Percentiles rank a stretch among this genome's conserved stretches.
Conservation (phyloP, 1,140 invertebrate species). For the Bombus turneri region DNA sequence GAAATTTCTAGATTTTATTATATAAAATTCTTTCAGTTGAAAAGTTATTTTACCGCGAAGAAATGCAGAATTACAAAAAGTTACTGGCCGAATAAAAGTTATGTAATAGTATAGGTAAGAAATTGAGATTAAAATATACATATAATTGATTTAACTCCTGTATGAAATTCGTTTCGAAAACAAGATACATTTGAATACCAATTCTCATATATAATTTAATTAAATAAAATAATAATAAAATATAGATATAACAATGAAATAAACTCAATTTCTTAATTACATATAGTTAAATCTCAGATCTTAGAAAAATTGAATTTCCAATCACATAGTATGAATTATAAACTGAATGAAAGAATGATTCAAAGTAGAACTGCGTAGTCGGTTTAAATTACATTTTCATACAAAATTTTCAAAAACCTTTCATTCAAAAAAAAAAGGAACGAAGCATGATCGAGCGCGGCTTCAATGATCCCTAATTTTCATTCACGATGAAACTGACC, state of each 20-base stretch:
- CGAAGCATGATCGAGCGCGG: neutral
- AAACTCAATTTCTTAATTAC: neutral
- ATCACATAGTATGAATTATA: neutral
- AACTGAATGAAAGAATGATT: too few species aligned
- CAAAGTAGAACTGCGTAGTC: neutral
- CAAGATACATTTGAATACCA: too few species aligned
- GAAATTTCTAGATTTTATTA: neutral
- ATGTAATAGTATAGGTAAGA: neutral
- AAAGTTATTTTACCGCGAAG: rapidly evolving
- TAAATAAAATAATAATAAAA: too few species aligned
- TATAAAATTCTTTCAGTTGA: neutral
- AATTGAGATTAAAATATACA: neutral
- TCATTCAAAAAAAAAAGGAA: neutral
- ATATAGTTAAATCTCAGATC: neutral
- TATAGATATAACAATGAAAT: too few species aligned
- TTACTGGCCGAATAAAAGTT: neutral
- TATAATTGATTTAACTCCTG: too few species aligned
- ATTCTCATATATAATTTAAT: too few species aligned
- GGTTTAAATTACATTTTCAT: too few species aligned
- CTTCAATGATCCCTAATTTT: neutral
- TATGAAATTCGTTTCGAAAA: too few species aligned
- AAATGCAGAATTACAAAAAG: neutral
- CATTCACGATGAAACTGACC: neutral
- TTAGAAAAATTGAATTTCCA: neutral
- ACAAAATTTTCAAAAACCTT: too few species aligned